Conservation (phyloP, 2,113 vertebrate genomes). For the Boleophthalmus pectinirostris region DNA sequence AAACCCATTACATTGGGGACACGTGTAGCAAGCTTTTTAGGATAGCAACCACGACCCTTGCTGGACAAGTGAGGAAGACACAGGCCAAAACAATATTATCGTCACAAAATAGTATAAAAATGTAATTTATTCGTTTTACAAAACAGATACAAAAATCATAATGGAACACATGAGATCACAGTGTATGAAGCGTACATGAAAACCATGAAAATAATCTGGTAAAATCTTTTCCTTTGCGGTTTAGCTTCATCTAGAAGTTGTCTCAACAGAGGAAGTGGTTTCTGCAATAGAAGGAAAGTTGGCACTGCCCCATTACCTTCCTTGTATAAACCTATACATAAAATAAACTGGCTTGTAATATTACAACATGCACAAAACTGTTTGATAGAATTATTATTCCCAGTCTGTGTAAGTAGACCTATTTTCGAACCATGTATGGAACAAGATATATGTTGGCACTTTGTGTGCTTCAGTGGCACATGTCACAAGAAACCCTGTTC, state of each 20-base stretch:
- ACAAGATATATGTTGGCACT: neutral
- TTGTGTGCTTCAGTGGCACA: neutral
- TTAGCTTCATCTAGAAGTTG: constrained; percentile 17
- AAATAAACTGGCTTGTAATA: neutral
- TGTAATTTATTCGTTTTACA: constrained; percentile 6
- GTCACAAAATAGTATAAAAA: neutral
- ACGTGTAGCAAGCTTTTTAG: neutral
- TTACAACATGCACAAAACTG: neutral
- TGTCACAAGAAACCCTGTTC: neutral
- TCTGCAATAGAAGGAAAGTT: neutral
- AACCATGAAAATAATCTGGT: constrained; percentile 9
- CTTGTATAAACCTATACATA: neutral
- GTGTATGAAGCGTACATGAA: constrained; percentile 20
- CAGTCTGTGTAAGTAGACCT: neutral
- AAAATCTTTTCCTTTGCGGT: constrained; percentile 32
- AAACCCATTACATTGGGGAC: neutral
- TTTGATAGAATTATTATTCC: neutral
- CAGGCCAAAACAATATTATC: neutral
- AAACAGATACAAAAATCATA: neutral
- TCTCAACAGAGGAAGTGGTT: constrained; percentile 41
- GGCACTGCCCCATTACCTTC: neutral
- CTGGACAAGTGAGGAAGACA: constrained; percentile 10
- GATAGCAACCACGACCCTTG: constrained; percentile 24
- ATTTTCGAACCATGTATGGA: neutral
- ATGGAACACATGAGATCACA: constrained; percentile 1